phyloP scores from a whole-genome alignment of 2,113 vertebrate genomes.

The Turdus rufiventris region DNA sequence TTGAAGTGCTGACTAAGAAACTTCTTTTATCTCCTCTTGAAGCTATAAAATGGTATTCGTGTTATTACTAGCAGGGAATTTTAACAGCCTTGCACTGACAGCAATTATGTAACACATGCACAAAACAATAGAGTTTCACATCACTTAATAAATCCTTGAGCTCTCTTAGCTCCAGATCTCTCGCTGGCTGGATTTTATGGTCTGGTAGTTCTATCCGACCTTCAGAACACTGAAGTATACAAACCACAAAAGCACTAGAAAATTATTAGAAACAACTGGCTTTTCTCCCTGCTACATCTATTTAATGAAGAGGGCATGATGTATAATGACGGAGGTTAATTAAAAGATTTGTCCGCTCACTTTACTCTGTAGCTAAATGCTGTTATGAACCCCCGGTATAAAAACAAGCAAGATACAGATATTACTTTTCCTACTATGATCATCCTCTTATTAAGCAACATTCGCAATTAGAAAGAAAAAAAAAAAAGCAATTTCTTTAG shows the following conservation, averaged over 20 bases:
- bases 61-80: slow-evolving; percentile 78
- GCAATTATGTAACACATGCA: slow-evolving; percentile 79
- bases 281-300: slow-evolving; percentile 38
- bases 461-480: not conserved
- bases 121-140: slow-evolving; percentile 78
- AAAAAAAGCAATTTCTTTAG: not conserved
- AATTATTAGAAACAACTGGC: slow-evolving; percentile 61
- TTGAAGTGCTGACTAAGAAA: slow-evolving; percentile 76
- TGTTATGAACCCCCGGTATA: not conserved
- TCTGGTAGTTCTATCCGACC: slow-evolving; percentile 75
- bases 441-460: not conserved
- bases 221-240: slow-evolving; percentile 65
- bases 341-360: slow-evolving; percentile 37
- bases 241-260: slow-evolving; percentile 61
- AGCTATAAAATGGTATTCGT: slow-evolving; percentile 71
- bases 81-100: slow-evolving; percentile 77
- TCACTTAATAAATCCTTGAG: slow-evolving; percentile 77
- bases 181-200: slow-evolving; percentile 79
- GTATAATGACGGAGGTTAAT: slow-evolving; percentile 33
- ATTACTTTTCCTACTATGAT: not conserved
- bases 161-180: slow-evolving; percentile 71
- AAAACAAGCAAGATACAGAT: not conserved
- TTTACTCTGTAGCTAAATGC: not conserved
- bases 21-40: slow-evolving; percentile 74
- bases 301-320: slow-evolving; percentile 47